Evolutionary conservation across 2,888 invertebrate genomes (phyloP).

Genomic region (Stenotaenia linearis): DNA sequence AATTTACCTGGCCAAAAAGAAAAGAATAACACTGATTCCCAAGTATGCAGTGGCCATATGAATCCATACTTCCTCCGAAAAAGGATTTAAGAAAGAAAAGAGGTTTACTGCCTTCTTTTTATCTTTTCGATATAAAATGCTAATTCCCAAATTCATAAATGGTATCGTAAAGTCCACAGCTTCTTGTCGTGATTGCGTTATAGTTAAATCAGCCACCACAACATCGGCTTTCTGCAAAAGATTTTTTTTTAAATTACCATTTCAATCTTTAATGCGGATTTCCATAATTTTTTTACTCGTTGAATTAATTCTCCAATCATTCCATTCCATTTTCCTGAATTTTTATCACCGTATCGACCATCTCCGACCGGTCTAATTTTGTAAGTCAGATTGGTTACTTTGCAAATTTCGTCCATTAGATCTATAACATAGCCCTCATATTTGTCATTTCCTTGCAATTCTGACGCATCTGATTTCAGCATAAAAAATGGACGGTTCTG

Average conservation of each 20-base stretch:
- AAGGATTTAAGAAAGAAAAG: slow-evolving; percentile 87
- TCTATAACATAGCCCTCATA: slow-evolving; percentile 52
- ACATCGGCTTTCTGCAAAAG: slow-evolving; percentile 49
- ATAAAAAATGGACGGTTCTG: slow-evolving; percentile 52
- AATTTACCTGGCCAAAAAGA: slow-evolving; percentile 62
- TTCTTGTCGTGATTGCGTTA: slow-evolving; percentile 53
- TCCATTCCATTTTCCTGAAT: slow-evolving; percentile 40
- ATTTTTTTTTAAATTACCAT: too few species aligned
- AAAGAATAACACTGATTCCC: slow-evolving; percentile 70
- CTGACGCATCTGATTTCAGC: slow-evolving; percentile 42
- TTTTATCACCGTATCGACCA: slow-evolving; percentile 38
- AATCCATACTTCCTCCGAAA: slow-evolving; percentile 78
- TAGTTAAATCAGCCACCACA: slow-evolving; percentile 55
- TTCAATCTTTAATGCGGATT: too few species aligned
- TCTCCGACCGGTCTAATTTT: slow-evolving; percentile 46
- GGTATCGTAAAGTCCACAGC: slow-evolving; percentile 57
- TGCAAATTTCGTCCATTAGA: slow-evolving; percentile 49
- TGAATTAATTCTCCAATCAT: slow-evolving; percentile 40
- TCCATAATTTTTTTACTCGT: slow-evolving; percentile 37
- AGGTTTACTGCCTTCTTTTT: slow-evolving; percentile 76
- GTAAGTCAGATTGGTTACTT: slow-evolving; percentile 49
- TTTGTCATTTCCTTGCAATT: slow-evolving; percentile 45
- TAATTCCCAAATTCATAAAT: slow-evolving; percentile 62
- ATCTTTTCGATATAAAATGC: slow-evolving; percentile 82
- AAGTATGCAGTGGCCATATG: slow-evolving; percentile 75